A percentile compares a stretch with the other conserved stretches of the same genome.
These are phyloP conservation scores for Meda fulgida DNA, from an alignment of 2,797 vertebrate species.

Conservation along the genomic window DNA sequence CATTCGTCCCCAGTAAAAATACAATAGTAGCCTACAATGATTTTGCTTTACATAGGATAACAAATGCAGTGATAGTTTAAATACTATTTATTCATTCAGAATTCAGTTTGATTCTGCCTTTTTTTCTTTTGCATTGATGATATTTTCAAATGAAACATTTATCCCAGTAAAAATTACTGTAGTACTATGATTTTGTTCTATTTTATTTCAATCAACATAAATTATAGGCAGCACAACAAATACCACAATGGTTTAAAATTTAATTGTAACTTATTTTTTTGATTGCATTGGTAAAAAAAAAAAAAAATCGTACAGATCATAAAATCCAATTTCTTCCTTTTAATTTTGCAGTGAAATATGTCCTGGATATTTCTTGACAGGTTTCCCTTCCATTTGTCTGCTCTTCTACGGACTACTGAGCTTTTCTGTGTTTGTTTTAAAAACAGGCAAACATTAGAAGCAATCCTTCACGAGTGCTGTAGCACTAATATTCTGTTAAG, in stretches of 20 bases:
- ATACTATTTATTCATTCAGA: not conserved
- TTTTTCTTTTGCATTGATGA: not conserved
- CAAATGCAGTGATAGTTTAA: not conserved
- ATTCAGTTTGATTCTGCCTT: not conserved
- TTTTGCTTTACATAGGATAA: not conserved
- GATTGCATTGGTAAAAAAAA: not conserved
- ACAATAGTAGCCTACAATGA: not conserved
- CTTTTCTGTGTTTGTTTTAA: not conserved
- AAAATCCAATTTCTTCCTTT: not conserved
- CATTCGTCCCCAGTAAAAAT: not conserved
- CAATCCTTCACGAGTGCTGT: not conserved
- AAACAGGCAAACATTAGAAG: not conserved
- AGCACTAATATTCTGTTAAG: not conserved
- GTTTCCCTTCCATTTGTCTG: not conserved
- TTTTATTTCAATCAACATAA: not conserved
- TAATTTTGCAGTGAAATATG: not conserved
- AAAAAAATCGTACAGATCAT: not conserved
- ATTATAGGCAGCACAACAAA: not conserved
- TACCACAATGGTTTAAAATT: not conserved
- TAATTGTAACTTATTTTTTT: not conserved
- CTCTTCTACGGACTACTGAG: not conserved
- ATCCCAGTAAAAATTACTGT: not conserved
- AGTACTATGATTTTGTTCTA: not conserved
- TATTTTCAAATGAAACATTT: not conserved
- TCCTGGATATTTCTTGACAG: not conserved